Evolutionary conservation across 1,140 invertebrate species (phyloP), one percentile per base, ranked within the genome.

Genomic region (Phocides pigmalion): DNA sequence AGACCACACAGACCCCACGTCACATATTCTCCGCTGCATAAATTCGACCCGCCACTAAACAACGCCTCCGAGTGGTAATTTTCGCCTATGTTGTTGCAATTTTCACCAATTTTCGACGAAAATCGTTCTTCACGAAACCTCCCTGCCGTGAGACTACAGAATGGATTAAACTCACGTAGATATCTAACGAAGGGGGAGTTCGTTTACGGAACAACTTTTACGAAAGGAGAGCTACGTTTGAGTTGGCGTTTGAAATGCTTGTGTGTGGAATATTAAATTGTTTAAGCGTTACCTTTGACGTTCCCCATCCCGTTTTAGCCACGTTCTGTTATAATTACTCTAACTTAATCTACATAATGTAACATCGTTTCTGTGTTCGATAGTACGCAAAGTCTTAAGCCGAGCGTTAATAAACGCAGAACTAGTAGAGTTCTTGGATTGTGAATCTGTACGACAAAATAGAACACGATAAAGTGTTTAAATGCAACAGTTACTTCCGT

Each of bases 261-360:
- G 84, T 87, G 86, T 87, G 79, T 81, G 80, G 88, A 90, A 89
- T 90, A 90, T 90, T 88, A 90, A 90, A 89, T 89, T 89, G 83
- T 88, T 89, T 88, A 87, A 89, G 83, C 82, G 82, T 86, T 87
- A 86, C 87, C 85, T 87, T 90, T 87, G 84, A 86, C 81, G 79
- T 79, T 73, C 75, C 77, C 78, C 78, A 70, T 65, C 69, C 64
- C 79, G 72, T 70, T 72, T 77, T 76, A 76, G 69, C 79, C 81
- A 84, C 84, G 83, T 86, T 79, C 78, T 73, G 73, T 79, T 73
- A 84, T 88, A 88, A 90, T 90, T 88, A 87, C 82, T 82, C 64
- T 72, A 77, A 84, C 66, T 83, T 84, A 79, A 86, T 86, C 79
- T 80, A 70, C 72, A 84, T 80, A 87, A 82, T 80, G 73, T 81